Evolutionary conservation across 2,797 vertebrate genomes (phyloP).

Genomic region (Lophius americanus): DNA sequence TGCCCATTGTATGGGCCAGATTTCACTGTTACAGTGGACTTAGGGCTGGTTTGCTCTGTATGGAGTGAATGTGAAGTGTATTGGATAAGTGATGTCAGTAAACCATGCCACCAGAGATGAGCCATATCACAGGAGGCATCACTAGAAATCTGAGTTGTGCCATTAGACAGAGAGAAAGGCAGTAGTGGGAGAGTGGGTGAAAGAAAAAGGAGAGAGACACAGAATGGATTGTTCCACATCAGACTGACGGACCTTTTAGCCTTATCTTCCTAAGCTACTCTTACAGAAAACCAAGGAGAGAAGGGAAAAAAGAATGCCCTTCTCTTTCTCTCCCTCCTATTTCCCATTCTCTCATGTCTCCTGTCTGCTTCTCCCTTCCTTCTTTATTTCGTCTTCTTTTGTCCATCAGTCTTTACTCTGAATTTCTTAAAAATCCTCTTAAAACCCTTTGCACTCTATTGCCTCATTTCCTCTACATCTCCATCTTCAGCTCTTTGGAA

Average conservation of each 20-base stretch:
- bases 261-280: slow-evolving; percentile 86
- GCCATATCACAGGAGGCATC: slow-evolving; percentile 81
- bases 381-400: slow-evolving; percentile 74
- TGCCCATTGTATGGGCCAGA: slow-evolving; percentile 29
- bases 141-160: slow-evolving; percentile 85
- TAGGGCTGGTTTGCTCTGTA: slow-evolving; percentile 42
- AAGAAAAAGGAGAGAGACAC: slow-evolving; percentile 73
- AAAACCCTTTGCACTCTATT: slow-evolving; percentile 64
- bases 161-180: slow-evolving; percentile 80
- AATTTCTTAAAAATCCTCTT: slow-evolving; percentile 72
- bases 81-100: slow-evolving; percentile 75
- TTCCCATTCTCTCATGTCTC: slow-evolving; percentile 83
- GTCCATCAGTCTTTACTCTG: slow-evolving; percentile 60
- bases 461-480: slow-evolving; percentile 51
- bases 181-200: slow-evolving; percentile 68
- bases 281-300: slow-evolving; percentile 85
- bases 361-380: slow-evolving; percentile 74
- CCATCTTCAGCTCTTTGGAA: slow-evolving; percentile 38
- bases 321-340: slow-evolving; percentile 74
- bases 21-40: slow-evolving; percentile 40
- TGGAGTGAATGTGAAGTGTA: slow-evolving; percentile 53
- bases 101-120: slow-evolving; percentile 78
- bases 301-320: slow-evolving; percentile 74
- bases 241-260: slow-evolving; percentile 87
- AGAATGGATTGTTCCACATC: slow-evolving; percentile 85